A percentile compares a stretch with the other conserved stretches of the same genome.
phyloP scores from a whole-genome alignment of 2,888 invertebrate species.

The Drosophila tripunctata region DNA sequence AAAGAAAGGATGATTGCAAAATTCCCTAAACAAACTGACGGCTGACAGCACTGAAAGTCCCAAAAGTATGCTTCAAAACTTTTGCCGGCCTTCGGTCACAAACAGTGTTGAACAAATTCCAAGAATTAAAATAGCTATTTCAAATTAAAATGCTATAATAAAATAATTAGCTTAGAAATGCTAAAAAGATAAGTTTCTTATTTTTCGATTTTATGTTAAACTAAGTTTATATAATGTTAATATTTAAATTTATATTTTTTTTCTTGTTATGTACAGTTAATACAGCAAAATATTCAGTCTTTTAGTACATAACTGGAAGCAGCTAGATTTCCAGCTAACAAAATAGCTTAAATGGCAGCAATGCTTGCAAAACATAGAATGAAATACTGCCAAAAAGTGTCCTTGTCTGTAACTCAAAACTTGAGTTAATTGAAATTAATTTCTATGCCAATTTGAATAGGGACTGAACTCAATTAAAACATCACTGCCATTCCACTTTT shows the following conservation, averaged over 20 bases:
- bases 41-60: slow-evolving; percentile 37
- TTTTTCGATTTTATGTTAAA: too few relatives aligned
- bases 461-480: slow-evolving; percentile 72
- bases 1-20: slow-evolving; percentile 21
- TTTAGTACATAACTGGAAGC: too few relatives aligned
- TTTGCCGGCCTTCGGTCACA: slow-evolving; percentile 20
- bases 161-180: background rate
- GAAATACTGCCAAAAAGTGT: slow-evolving; percentile 18
- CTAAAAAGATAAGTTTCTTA: background rate
- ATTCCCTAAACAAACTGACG: slow-evolving; percentile 27
- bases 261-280: too few relatives aligned
- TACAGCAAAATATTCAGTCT: too few relatives aligned
- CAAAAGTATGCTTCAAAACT: slow-evolving; percentile 66
- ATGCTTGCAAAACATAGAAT: too few relatives aligned
- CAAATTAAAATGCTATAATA: too few relatives aligned
- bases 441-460: slow-evolving; percentile 74
- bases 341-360: too few relatives aligned
- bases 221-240: too few relatives aligned
- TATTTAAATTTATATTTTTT: too few relatives aligned
- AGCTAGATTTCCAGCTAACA: too few relatives aligned
- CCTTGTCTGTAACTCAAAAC: slow-evolving; percentile 41
- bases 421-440: slow-evolving; percentile 77
- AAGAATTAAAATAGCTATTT: too few relatives aligned
- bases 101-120: too few relatives aligned
- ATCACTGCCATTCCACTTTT: background rate